Base-by-base conservation (phyloP, 2,888 invertebrate genomes). In the Tachina grossa region DNA sequence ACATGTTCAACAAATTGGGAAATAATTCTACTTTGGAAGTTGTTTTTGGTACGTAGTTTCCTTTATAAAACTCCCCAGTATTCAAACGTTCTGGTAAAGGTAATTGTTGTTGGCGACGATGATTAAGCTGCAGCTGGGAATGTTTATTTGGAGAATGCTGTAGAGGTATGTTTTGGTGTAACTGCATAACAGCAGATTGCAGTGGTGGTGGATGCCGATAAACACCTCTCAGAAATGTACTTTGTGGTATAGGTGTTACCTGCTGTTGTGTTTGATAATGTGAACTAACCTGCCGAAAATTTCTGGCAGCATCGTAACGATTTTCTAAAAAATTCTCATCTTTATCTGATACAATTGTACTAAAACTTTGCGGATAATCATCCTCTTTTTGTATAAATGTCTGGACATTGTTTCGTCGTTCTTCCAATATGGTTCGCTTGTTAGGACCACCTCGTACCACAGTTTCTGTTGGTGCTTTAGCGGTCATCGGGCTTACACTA, bases 301-400 rank as follows among this genome's bases (percentile, higher is more conserved):
- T 88, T 59, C 87, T 74, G 0, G 74, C 78, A 0, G 51, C 53
- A 63, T 87, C 91, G 61, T 87, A 87, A 1, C 90, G 89, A 1
- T 91, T 89, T 19, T 91, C 89, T 4, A 89, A 89, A 49, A 89
- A 89, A 2, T 82, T 80, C 5, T 87, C 84, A 10, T 85, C 83
- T 14, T 88, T 82, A 19, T 87, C 85, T 65, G 88, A 88, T 13
- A 85, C 79, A 9, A 91, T 83, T 10, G 88, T 87, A 3, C 88
- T 88, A 76, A 92, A 93, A 85, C 88, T 91, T 41, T 90, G 90
- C 9, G 92, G 92, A 88, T 93, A 93, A 77, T 93, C 93, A 65
- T 90, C 88, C 88, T 95, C 95, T 82, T 93, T 94, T 14, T 95
- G 94, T 19, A 95, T 94, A 88, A 95, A 96, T n/a, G 95, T 94